Percentiles rank a stretch among this genome's conserved stretches.
phyloP scores from a whole-genome alignment of 2,888 invertebrate genomes.

The Apamea sordens region DNA sequence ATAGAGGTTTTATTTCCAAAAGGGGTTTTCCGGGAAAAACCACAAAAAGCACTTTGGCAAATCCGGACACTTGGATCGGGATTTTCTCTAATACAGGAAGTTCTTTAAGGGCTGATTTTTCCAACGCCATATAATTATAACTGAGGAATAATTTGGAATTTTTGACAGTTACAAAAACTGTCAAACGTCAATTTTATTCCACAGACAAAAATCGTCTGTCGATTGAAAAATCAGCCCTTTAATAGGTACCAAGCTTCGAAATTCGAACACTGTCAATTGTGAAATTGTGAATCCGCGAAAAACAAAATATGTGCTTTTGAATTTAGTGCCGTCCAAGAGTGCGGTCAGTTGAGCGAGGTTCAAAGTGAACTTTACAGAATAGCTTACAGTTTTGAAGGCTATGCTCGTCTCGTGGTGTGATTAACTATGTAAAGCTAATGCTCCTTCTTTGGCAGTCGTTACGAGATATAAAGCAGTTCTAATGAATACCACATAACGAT shows the following conservation, averaged over 20 bases:
- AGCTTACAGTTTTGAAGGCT: conserved; percentile 33
- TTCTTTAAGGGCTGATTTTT: too few relatives aligned
- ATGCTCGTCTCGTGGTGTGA: conserved; percentile 34
- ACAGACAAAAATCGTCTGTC: too few relatives aligned
- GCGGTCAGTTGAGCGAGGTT: neutral
- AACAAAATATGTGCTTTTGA: neutral
- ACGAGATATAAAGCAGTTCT: conserved; percentile 46
- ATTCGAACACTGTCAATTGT: neutral
- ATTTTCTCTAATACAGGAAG: neutral
- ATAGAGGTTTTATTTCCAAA: neutral
- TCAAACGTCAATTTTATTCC: too few relatives aligned
- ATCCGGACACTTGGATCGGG: neutral
- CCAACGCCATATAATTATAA: too few relatives aligned
- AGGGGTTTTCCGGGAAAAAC: too few relatives aligned
- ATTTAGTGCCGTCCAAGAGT: neutral
- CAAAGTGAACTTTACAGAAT: neutral
- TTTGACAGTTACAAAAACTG: too few relatives aligned
- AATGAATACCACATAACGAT: conserved; percentile 62
- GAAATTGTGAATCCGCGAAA: neutral
- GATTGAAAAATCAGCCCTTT: too few relatives aligned
- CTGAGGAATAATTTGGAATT: too few relatives aligned
- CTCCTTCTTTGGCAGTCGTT: conserved; percentile 50
- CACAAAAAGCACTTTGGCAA: neutral
- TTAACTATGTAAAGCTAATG: conserved; percentile 29
- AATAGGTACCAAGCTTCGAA: neutral